Conservation (phyloP, 1,140 invertebrate genomes). For the Lanistes nyassanus region DNA sequence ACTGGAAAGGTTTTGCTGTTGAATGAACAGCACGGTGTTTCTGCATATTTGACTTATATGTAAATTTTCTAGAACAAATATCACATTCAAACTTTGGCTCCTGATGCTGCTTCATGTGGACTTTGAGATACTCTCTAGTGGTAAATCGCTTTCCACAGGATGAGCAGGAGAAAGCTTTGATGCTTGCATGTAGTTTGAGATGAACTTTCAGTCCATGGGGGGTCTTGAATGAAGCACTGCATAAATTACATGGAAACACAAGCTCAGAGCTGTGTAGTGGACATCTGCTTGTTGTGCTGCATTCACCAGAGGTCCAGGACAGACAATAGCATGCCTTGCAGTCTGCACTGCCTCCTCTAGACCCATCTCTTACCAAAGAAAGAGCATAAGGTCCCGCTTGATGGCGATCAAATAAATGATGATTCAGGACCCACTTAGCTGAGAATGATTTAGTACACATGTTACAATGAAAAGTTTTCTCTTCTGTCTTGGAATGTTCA, state of each 20-base stretch:
- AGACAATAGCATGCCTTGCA: not conserved
- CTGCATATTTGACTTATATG: slow-evolving; percentile 17
- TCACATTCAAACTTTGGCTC: slow-evolving; percentile 22
- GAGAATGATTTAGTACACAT: not conserved
- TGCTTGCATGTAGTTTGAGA: not conserved
- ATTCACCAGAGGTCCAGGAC: not conserved
- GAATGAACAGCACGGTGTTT: slow-evolving; percentile 7
- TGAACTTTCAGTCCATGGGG: not conserved
- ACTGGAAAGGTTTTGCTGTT: slow-evolving; percentile 16
- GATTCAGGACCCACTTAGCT: slow-evolving; percentile 1
- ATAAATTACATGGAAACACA: too few species aligned
- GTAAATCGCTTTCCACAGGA: slow-evolving; percentile 5
- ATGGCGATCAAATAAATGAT: slow-evolving; percentile 19
- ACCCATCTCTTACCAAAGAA: not conserved
- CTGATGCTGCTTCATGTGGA: slow-evolving; percentile 17
- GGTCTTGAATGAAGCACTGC: too few species aligned
- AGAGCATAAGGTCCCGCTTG: slow-evolving; percentile 6
- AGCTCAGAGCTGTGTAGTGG: not conserved
- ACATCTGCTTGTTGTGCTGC: not conserved
- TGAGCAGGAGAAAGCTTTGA: not conserved
- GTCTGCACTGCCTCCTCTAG: not conserved
- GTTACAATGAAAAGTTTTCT: not conserved
- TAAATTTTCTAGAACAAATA: slow-evolving; percentile 20
- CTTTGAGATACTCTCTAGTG: slow-evolving; percentile 8
- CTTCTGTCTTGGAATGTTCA: slow-evolving; percentile 9